Percentiles rank a stretch among this genome's conserved stretches.
These are phyloP conservation scores for Mycalesis mineus DNA, from an alignment of 2,888 invertebrate genomes.

Conservation along the genomic window DNA sequence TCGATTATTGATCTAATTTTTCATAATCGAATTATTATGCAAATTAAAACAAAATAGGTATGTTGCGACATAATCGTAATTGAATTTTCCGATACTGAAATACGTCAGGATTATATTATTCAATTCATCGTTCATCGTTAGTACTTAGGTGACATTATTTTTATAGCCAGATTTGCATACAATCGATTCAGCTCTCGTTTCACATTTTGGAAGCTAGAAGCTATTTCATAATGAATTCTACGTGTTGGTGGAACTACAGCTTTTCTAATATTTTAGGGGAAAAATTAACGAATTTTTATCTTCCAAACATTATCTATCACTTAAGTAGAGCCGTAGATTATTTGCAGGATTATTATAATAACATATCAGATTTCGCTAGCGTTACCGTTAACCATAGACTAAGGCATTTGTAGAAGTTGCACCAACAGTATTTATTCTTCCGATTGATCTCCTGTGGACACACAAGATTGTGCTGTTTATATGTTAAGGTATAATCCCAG, in stretches of 20 bases:
- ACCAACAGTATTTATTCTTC: constrained; percentile 10
- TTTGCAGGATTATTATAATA: constrained; percentile 12
- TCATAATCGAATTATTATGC: too few species aligned
- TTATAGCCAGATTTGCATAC: neutral
- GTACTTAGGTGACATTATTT: too few species aligned
- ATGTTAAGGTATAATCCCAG: constrained; percentile 62
- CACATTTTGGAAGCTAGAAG: constrained; percentile 4
- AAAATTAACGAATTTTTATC: constrained; percentile 16
- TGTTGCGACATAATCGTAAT: too few species aligned
- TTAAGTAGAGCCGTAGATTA: constrained; percentile 11
- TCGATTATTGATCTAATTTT: too few species aligned
- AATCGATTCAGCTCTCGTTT: neutral
- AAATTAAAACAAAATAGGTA: too few species aligned
- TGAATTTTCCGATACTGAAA: too few species aligned
- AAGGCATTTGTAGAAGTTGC: constrained; percentile 11
- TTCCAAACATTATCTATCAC: constrained; percentile 12
- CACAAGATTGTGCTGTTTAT: constrained; percentile 37
- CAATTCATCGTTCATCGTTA: too few species aligned
- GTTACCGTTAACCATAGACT: constrained; percentile 18
- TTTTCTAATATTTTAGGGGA: constrained; percentile 10
- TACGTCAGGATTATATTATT: too few species aligned
- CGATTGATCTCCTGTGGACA: constrained; percentile 25
- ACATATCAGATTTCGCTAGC: constrained; percentile 20
- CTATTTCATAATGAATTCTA: neutral
- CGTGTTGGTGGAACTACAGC: constrained; percentile 14